These are phyloP conservation scores for Otolemur garnettii DNA, from an alignment of 2,113 vertebrate species.

Conservation along the genomic window DNA sequence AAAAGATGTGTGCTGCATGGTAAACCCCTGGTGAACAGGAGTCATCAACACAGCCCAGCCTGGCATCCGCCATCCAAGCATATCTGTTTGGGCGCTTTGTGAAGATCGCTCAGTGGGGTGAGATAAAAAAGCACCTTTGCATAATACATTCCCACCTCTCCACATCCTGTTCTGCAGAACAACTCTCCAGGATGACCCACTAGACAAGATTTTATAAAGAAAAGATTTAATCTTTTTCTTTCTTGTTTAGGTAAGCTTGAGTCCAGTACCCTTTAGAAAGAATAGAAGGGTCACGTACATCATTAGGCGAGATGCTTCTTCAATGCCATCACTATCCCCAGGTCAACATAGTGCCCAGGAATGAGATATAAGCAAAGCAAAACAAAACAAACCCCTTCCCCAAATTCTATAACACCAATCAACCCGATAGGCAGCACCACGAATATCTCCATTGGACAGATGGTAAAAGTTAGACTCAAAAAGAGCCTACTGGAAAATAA, in stretches of 20 bases:
- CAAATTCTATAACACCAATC: not conserved
- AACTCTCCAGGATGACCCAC: not conserved
- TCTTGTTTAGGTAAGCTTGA: not conserved
- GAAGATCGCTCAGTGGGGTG: not conserved
- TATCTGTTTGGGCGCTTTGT: not conserved
- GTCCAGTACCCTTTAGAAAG: not conserved
- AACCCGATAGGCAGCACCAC: not conserved
- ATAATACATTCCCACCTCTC: not conserved
- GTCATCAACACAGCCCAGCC: not conserved
- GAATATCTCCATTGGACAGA: not conserved
- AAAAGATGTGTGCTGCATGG: not conserved
- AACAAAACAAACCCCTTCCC: not conserved
- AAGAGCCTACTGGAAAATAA: not conserved
- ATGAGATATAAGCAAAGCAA: conserved; percentile 21
- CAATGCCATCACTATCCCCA: not conserved
- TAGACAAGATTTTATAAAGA: conserved; percentile 25
- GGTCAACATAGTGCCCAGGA: not conserved
- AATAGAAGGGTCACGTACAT: not conserved
- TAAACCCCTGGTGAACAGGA: not conserved
- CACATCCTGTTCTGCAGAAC: not conserved
- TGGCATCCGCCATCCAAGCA: not conserved
- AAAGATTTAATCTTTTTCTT: not conserved
- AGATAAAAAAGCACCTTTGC: not conserved
- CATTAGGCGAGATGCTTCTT: not conserved
- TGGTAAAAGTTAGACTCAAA: not conserved